These are phyloP conservation scores for Isichthys henryi DNA, from an alignment of 2,113 vertebrate genomes.

Conservation along the genomic window DNA sequence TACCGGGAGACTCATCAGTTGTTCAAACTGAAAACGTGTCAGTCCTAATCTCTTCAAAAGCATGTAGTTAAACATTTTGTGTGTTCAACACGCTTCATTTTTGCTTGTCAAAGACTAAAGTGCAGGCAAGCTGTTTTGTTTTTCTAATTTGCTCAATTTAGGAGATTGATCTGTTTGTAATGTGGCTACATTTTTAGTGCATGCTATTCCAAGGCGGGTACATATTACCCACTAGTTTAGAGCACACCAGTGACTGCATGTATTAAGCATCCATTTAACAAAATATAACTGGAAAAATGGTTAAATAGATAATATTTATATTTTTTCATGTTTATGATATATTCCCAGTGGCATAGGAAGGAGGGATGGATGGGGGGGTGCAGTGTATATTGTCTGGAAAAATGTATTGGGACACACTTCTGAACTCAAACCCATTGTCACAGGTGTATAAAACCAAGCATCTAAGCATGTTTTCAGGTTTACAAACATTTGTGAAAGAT, in stretches of 20 bases:
- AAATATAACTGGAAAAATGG: background rate
- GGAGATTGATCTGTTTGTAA: background rate
- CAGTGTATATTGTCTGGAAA: background rate
- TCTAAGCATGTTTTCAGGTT: background rate
- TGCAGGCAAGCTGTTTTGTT: background rate
- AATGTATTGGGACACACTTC: background rate
- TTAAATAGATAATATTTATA: background rate
- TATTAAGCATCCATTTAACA: background rate
- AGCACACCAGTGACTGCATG: background rate
- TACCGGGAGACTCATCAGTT: background rate
- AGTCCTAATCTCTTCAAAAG: slow-evolving; percentile 26
- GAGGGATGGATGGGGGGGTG: background rate
- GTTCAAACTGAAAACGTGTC: background rate
- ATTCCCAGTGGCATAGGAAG: background rate
- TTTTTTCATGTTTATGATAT: background rate
- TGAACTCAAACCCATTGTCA: background rate
- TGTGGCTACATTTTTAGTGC: background rate
- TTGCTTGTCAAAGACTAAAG: background rate
- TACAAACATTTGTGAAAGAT: background rate
- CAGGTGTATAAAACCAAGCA: background rate
- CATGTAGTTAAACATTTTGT: background rate
- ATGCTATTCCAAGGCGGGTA: background rate
- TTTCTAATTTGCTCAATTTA: background rate
- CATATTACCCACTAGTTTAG: background rate
- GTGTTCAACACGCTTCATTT: background rate